Evolutionary conservation across 2,113 vertebrate genomes (phyloP).

Genomic region (Phalacrocorax carbo): DNA sequence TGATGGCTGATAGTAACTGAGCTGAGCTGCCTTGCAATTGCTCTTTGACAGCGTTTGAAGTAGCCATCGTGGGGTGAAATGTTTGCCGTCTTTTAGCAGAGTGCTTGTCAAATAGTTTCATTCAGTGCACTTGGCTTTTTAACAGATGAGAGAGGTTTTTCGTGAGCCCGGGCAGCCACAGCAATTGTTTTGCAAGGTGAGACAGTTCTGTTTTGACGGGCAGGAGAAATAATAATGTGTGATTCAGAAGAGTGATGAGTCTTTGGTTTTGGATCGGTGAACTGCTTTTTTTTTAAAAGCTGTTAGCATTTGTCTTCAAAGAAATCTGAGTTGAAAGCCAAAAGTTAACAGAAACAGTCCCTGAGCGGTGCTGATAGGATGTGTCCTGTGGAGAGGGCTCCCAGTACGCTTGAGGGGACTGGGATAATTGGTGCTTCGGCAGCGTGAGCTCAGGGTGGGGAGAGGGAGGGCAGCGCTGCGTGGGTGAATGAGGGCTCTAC

Average conservation of each 20-base stretch:
- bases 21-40: background rate
- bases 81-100: background rate
- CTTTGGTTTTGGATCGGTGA: background rate
- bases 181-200: background rate
- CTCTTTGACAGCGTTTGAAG: background rate
- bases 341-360: background rate
- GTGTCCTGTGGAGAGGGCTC: background rate
- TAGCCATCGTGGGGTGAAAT: background rate
- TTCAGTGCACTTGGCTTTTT: background rate
- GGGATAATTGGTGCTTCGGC: background rate
- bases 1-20: background rate
- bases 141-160: background rate
- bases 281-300: background rate
- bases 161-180: background rate
- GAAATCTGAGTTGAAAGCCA: background rate
- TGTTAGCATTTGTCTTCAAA: background rate
- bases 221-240: background rate
- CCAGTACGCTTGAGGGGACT: background rate
- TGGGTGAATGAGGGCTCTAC: background rate
- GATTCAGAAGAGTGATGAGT: background rate
- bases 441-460: rapidly evolving
- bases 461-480: background rate
- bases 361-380: background rate
- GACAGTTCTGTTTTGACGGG: background rate
- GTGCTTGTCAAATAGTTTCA: background rate